These are phyloP conservation scores for Nebria ingens DNA, from an alignment of 1,140 invertebrate genomes.

Conservation along the genomic window DNA sequence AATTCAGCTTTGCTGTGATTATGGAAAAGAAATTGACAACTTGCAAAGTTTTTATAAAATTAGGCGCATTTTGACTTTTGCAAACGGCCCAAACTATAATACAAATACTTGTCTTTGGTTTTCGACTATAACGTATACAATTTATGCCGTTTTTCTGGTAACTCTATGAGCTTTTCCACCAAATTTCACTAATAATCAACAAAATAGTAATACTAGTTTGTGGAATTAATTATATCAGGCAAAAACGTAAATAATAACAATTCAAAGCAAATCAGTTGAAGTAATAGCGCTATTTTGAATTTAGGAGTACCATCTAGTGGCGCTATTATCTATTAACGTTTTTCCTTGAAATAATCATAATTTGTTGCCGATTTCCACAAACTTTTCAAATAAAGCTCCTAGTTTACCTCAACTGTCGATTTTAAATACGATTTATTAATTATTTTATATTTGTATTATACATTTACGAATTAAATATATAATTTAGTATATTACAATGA, in stretches of 20 bases:
- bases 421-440: neutral
- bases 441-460: neutral
- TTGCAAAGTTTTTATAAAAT: neutral
- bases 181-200: neutral
- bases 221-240: neutral
- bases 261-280: no score
- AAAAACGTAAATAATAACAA: constrained; percentile 6
- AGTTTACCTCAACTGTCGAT: neutral
- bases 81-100: neutral
- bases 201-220: neutral
- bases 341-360: neutral
- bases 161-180: neutral
- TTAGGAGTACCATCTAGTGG: neutral
- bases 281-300: no score
- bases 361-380: no score
- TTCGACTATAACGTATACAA: neutral
- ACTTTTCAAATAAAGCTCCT: constrained; percentile 3
- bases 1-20: neutral
- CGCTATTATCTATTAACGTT: neutral
- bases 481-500: constrained; percentile 10
- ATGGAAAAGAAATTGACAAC: neutral
- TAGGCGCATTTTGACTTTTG: neutral
- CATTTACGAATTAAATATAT: neutral
- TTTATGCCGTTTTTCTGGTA: neutral
- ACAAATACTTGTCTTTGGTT: constrained; percentile 4